A percentile compares a stretch with the other conserved stretches of the same genome.
phyloP scores from a whole-genome alignment of 2,113 vertebrate species.

The Eolophus roseicapilla region DNA sequence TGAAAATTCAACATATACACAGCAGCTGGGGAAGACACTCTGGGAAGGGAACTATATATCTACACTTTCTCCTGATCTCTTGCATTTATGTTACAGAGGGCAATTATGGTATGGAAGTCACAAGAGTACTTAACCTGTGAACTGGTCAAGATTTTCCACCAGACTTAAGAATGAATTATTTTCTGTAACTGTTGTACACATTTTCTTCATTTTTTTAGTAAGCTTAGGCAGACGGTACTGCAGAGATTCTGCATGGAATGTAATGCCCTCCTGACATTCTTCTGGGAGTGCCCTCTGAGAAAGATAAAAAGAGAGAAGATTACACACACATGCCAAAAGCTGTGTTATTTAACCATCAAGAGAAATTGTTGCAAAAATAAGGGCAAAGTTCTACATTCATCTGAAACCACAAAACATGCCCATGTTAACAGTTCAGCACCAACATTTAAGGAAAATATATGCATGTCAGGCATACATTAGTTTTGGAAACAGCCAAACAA shows the following conservation, averaged over 20 bases:
- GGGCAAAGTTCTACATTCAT: background rate
- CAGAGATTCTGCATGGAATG: slow-evolving; percentile 66
- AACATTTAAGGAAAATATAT: background rate
- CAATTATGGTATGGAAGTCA: background rate
- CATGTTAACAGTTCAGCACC: background rate
- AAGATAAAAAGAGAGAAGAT: background rate
- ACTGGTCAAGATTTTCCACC: slow-evolving; percentile 87
- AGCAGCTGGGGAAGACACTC: background rate
- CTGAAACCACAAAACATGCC: background rate
- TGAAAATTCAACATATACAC: background rate
- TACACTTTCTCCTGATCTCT: background rate
- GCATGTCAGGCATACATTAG: background rate
- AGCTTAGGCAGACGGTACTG: slow-evolving; percentile 85
- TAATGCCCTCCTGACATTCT: background rate
- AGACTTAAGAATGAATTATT: slow-evolving; percentile 77
- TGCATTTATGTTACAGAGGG: background rate
- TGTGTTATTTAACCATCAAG: background rate
- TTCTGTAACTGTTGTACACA: slow-evolving; percentile 82
- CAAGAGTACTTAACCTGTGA: slow-evolving; percentile 79
- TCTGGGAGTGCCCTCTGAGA: slow-evolving; percentile 25
- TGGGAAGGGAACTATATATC: background rate
- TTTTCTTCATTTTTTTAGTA: slow-evolving; percentile 86
- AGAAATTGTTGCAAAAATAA: background rate
- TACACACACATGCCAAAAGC: background rate
- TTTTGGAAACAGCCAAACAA: background rate